Evolutionary conservation across 2,113 vertebrate species (phyloP).

Genomic region (Hiodon alosoides): DNA sequence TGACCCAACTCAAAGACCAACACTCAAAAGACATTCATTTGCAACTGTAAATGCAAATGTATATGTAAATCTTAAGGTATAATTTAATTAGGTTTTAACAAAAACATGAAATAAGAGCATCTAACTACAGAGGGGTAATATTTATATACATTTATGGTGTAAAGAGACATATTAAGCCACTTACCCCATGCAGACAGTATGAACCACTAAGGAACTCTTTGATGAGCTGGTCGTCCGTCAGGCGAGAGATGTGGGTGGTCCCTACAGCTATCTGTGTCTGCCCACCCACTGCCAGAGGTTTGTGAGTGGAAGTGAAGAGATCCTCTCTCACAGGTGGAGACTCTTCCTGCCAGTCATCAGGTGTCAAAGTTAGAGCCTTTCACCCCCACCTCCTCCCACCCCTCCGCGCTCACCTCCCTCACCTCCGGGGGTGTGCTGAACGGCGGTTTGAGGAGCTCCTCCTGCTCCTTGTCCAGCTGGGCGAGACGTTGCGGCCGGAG

Average conservation of each 20-base stretch:
- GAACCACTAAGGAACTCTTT: constrained; percentile 96
- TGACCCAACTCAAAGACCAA: not conserved
- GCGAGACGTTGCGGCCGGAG: constrained; percentile 79
- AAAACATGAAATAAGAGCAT: no score
- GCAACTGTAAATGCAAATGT: no score
- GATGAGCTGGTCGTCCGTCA: constrained; percentile 94
- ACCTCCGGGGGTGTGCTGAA: constrained; percentile 70
- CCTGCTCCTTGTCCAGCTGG: constrained; percentile 81
- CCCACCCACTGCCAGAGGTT: constrained; percentile 80
- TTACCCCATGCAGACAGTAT: constrained; percentile 96
- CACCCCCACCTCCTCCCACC: not conserved
- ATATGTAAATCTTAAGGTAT: no score
- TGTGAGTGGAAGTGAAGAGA: constrained; percentile 83
- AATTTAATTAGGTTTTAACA: no score
- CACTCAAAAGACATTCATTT: not conserved
- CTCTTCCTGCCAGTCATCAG: constrained; percentile 65
- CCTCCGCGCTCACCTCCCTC: constrained; percentile 20
- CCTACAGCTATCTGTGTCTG: constrained; percentile 82
- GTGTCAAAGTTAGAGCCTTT: not conserved
- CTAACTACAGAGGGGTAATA: no score
- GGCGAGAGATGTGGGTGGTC: constrained; percentile 92
- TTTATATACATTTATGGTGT: no score
- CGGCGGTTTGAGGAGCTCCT: constrained; percentile 76
- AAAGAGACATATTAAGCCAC: constrained; percentile 24
- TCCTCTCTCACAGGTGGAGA: constrained; percentile 72